A percentile compares a stretch with the other conserved stretches of the same genome.
These are phyloP conservation scores for Charanyca ferruginea DNA, from an alignment of 2,888 invertebrate species.

Conservation along the genomic window DNA sequence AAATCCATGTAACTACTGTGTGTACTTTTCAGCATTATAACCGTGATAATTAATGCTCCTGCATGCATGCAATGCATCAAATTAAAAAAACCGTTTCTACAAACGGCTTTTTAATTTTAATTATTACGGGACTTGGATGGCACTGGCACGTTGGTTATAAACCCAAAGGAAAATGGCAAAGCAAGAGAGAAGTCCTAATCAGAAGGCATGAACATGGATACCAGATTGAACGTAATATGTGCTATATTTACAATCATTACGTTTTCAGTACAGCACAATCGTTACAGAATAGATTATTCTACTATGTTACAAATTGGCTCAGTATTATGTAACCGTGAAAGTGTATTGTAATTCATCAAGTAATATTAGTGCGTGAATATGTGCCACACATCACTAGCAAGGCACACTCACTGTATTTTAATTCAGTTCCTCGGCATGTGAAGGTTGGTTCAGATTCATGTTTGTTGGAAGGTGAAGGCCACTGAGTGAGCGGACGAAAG, in stretches of 20 bases:
- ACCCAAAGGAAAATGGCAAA: not conserved
- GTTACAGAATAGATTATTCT: conserved; percentile 35
- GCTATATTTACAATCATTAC: conserved; percentile 9
- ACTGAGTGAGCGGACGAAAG: conserved; percentile 48
- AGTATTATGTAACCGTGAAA: conserved; percentile 85
- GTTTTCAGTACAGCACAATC: conserved; percentile 21
- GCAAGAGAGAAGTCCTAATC: not conserved
- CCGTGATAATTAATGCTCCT: too few species aligned
- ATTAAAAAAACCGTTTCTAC: too few species aligned
- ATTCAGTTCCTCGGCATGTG: conserved; percentile 63
- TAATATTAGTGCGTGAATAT: conserved; percentile 75
- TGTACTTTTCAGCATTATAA: not conserved
- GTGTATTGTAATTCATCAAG: conserved; percentile 87
- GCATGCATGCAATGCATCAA: too few species aligned
- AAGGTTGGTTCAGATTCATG: conserved; percentile 44
- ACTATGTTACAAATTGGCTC: conserved; percentile 57
- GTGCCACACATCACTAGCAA: conserved; percentile 76
- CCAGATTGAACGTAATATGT: not conserved
- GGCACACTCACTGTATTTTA: conserved; percentile 69
- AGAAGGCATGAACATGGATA: not conserved
- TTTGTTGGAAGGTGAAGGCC: conserved; percentile 54
- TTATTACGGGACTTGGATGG: not conserved
- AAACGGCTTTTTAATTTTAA: not conserved
- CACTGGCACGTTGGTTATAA: not conserved
- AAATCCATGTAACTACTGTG: not conserved